These are phyloP conservation scores for Enteromius mattozi DNA, from an alignment of 2,797 vertebrate genomes.

Conservation along the genomic window DNA sequence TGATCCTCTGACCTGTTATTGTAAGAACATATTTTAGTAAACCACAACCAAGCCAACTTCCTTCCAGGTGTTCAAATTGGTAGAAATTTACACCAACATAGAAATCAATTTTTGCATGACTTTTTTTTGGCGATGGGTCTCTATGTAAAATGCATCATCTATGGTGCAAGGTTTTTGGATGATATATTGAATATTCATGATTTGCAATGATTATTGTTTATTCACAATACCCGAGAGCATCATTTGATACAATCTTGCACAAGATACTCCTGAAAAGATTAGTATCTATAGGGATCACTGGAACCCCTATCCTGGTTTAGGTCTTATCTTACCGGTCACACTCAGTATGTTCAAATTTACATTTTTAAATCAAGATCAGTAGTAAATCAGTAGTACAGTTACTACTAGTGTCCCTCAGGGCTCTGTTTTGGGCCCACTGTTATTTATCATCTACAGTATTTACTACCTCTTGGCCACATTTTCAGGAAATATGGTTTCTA, in stretches of 20 bases:
- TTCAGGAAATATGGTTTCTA: no score
- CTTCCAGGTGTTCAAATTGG: background rate
- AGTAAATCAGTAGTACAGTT: no score
- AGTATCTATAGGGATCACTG: background rate
- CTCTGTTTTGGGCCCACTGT: no score
- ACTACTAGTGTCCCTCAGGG: no score
- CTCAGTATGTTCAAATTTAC: background rate
- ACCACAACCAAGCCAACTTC: background rate
- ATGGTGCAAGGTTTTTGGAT: background rate
- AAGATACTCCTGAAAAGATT: background rate
- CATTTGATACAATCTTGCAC: background rate
- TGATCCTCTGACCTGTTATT: constrained; percentile 76
- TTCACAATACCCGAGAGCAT: background rate
- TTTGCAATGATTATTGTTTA: background rate
- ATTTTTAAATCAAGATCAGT: background rate
- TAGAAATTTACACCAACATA: background rate
- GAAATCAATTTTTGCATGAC: background rate
- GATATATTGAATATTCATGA: background rate
- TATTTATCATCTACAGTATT: no score
- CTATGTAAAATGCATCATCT: background rate
- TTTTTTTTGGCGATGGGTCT: background rate
- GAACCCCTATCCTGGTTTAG: background rate
- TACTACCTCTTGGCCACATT: no score
- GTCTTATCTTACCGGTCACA: background rate
- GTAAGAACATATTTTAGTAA: constrained; percentile 6